Conservation (phyloP, 2,113 vertebrate species). For the Pelodiscus sinensis region DNA sequence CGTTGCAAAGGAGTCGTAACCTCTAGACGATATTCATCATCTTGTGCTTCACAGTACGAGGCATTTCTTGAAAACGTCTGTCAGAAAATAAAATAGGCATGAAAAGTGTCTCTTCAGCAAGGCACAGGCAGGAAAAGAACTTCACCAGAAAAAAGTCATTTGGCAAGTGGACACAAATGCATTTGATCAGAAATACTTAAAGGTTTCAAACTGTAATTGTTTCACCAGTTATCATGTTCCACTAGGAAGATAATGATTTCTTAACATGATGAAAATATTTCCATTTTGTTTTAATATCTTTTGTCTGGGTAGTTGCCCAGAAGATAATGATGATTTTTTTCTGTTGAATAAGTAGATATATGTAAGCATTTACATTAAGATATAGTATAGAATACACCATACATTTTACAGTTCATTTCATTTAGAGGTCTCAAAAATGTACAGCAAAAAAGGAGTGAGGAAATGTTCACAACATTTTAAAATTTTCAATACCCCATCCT, state of each 20-base stretch:
- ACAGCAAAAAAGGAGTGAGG: background rate
- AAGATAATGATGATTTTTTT: background rate
- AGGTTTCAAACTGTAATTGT: constrained; percentile 60
- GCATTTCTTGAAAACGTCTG: constrained; percentile 90
- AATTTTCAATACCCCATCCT: background rate
- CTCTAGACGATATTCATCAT: constrained; percentile 91
- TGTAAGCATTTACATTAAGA: background rate
- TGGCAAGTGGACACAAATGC: constrained; percentile 46
- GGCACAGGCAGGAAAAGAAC: constrained; percentile 15
- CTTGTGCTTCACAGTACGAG: constrained; percentile 86
- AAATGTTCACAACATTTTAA: fast-evolving
- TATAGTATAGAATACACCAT: background rate
- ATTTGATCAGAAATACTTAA: constrained; percentile 57
- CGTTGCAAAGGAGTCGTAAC: constrained; percentile 89
- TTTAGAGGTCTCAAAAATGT: background rate
- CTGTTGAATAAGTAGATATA: background rate
- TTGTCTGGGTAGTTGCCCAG: background rate
- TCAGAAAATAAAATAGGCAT: constrained; percentile 68
- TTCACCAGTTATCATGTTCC: constrained; percentile 53
- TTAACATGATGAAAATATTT: constrained; percentile 13
- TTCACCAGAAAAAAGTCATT: constrained; percentile 60
- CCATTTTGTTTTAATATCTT: background rate
- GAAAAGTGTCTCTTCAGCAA: constrained; percentile 38
- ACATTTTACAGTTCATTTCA: background rate
- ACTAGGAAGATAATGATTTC: constrained; percentile 8